Evolutionary conservation across 64 coral and sea anemone species (phyloP).

Genomic region (Pocillopora damicornis): DNA sequence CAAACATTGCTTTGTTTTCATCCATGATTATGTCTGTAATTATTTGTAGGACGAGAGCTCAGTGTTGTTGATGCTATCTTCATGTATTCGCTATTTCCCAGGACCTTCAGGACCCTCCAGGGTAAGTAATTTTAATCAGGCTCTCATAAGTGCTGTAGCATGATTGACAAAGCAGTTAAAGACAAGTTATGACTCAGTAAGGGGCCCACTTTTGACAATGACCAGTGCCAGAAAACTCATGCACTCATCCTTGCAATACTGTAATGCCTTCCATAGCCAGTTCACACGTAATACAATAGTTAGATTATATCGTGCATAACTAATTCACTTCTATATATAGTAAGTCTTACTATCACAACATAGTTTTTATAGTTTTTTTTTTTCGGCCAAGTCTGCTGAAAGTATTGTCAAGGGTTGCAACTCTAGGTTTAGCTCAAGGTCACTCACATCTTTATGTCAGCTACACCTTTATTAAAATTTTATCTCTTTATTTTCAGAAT

Average conservation of each 20-base stretch:
- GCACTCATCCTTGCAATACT: too few relatives aligned
- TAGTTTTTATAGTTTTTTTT: not conserved
- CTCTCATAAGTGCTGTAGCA: not conserved
- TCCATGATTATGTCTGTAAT: not conserved
- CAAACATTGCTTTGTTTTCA: not conserved
- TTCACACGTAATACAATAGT: too few relatives aligned
- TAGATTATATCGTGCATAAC: not conserved
- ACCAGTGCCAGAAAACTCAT: too few relatives aligned
- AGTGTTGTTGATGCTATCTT: not conserved
- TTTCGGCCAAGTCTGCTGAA: not conserved
- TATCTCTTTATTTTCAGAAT: constrained; percentile 1
- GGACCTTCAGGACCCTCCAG: not conserved
- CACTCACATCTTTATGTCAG: too few relatives aligned
- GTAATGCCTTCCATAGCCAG: too few relatives aligned
- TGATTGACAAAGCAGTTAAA: too few relatives aligned
- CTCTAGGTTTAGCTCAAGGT: too few relatives aligned
- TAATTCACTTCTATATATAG: not conserved
- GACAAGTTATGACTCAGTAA: too few relatives aligned
- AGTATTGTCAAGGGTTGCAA: too few relatives aligned
- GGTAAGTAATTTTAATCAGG: not conserved
- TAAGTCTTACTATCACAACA: not conserved
- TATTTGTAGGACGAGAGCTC: not conserved
- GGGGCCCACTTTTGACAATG: too few relatives aligned
- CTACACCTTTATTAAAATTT: not conserved
- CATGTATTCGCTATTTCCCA: constrained; percentile 1